Conservation (phyloP, 1,140 invertebrate species). For the Agrilus planipennis region DNA sequence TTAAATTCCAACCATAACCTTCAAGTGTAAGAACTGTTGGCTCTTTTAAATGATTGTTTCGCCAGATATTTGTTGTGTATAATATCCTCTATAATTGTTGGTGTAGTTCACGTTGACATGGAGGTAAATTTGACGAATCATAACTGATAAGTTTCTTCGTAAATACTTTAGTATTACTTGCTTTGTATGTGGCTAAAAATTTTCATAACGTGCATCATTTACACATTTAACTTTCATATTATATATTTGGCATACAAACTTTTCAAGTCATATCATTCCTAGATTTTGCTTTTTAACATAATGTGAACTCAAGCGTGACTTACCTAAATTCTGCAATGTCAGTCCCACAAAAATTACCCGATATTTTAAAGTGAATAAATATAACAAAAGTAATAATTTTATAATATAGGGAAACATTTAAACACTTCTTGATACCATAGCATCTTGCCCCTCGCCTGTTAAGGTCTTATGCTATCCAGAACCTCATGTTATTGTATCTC, state of each 20-base stretch:
- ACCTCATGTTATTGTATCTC: not conserved
- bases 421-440: no score
- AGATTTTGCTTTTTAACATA: no score
- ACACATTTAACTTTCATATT: slow-evolving; percentile 30
- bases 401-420: no score
- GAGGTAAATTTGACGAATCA: slow-evolving; percentile 20
- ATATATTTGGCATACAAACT: slow-evolving; percentile 31
- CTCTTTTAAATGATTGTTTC: slow-evolving; percentile 18
- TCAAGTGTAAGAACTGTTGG: slow-evolving; percentile 14
- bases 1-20: slow-evolving; percentile 17
- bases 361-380: no score
- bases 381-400: no score
- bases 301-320: no score
- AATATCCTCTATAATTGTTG: slow-evolving; percentile 17
- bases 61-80: slow-evolving; percentile 19
- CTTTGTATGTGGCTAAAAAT: slow-evolving; percentile 20
- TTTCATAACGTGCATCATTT: slow-evolving; percentile 18
- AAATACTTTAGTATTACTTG: slow-evolving; percentile 14
- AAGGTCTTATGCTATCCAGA: no score
- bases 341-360: no score
- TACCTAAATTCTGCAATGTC: no score
- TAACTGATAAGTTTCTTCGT: slow-evolving; percentile 22
- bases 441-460: not conserved
- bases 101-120: slow-evolving; percentile 18
- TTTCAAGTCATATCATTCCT: no score